Evolutionary conservation across 2,888 invertebrate genomes (phyloP), one percentile per base, ranked within the genome.

Genomic region (Choreutis nemorana): DNA sequence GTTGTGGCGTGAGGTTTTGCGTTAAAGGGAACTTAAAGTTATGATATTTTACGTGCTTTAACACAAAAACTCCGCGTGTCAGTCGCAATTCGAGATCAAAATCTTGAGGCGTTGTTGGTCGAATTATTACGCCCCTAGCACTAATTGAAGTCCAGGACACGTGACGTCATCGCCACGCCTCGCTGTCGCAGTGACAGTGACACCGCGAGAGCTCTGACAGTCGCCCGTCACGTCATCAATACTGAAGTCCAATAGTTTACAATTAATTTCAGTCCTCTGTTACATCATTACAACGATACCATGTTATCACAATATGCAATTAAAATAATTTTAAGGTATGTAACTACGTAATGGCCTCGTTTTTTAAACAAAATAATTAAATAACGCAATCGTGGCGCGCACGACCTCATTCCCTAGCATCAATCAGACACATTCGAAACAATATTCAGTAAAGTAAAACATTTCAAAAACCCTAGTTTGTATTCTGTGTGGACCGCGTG

Each of bases 81-180:
- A 51, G 52, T 52, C 59, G 66, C 55, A 51, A 61, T 58, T 64
- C 68, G 70, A 71, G 70, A 71, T 72, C 71, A 71, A 59, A 53
- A 50, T 44, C 50, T 42, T 45, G 53, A 54, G 58, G 59, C 50
- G 48, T 39, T 36, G 26, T 29, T 31, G n/a, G n/a, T n/a, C n/a
- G n/a, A n/a, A n/a, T n/a, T n/a, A n/a, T n/a, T n/a, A n/a, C n/a
- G n/a, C n/a, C n/a, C n/a, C n/a, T n/a, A n/a, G n/a, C n/a, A n/a
- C n/a, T n/a, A n/a, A n/a, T n/a, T n/a, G n/a, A n/a, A n/a, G n/a
- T n/a, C n/a, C n/a, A n/a, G n/a, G n/a, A n/a, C n/a, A n/a, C n/a
- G n/a, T n/a, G 10, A 18, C 14, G 12, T 18, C 20, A 16, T 3
- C 23, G n/a, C 37, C 41, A 28, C 41, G 39, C 43, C 53, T 36